Base-by-base conservation (phyloP, 2,888 invertebrate species). In the Chymomyza amoena region DNA sequence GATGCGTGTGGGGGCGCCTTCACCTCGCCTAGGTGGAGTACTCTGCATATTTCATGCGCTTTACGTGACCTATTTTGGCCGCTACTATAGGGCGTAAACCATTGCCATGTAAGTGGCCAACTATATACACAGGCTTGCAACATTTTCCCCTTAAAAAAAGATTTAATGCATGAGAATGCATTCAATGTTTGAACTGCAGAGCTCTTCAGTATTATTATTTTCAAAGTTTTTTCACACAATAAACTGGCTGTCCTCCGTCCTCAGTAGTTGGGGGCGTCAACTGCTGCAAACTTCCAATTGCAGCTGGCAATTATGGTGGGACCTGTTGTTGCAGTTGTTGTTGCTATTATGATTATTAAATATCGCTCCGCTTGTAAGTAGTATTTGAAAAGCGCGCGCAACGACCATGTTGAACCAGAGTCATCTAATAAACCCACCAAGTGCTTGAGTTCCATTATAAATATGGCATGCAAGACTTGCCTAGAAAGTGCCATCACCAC, bases 391-490 rank as follows among this genome's bases (percentile, higher is more conserved):
- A 81, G 78, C 80, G 81, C 80, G 82, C 81, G 74, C 77, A 74
- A 20, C 13, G 13, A 45, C 10, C 0, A 45, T 13, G 39, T 45
- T 45, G 39, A 25, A 15, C 57, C 57, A 25, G 20, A 57, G 57
- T 25, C 25, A 9, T 57, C 20, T 54, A 18, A 18, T 54, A 18
- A 18, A 18, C 18, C 79, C 70, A 64, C 50, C 75, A 75, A 73
- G 75, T 76, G 73, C 72, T 78, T 76, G 18, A 52, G 64, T 25
- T 45, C 13, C 39, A 45, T 45, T 69, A 74, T n/a, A n/a, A n/a
- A n/a, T 65, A 73, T 81, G 72, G 85, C 83, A 83, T 83, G 81
- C 83, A 83, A 85, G 79, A 77, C 77, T 79, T 81, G 76, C 83
- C 81, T 83, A 83, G 83, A 83, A 83, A 83, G 83, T 83, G 79